phyloP scores from a whole-genome alignment of 2,113 vertebrate species.

The Zootoca vivipara region DNA sequence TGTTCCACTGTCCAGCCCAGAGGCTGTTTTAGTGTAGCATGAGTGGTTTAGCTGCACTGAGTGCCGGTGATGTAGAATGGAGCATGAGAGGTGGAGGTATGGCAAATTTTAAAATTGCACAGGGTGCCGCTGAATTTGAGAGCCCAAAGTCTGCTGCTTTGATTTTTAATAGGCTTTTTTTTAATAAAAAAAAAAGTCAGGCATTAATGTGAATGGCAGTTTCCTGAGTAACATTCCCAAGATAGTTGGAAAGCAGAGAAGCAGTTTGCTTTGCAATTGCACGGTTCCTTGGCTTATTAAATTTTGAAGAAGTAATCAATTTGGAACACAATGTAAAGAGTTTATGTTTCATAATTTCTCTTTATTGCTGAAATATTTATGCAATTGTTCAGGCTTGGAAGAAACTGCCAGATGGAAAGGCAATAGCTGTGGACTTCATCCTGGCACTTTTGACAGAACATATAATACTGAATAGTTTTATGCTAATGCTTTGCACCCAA shows the following conservation, averaged over 20 bases:
- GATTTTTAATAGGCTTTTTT: too few relatives aligned
- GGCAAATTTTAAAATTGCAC: too few relatives aligned
- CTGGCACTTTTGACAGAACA: slow-evolving; percentile 74
- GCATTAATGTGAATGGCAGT: slow-evolving; percentile 30
- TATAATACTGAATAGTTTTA: slow-evolving; percentile 73
- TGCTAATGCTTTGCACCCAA: slow-evolving; percentile 71
- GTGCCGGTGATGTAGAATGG: too few relatives aligned
- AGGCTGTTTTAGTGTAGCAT: too few relatives aligned
- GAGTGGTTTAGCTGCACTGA: too few relatives aligned
- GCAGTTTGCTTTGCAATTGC: slow-evolving; percentile 40
- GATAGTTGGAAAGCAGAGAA: slow-evolving; percentile 46
- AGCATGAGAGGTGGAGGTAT: too few relatives aligned
- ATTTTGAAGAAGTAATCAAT: slow-evolving; percentile 72
- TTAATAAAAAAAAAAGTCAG: slow-evolving; percentile 10
- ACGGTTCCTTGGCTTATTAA: slow-evolving; percentile 59
- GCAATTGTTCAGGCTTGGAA: slow-evolving; percentile 74
- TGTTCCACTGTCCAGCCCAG: too few relatives aligned
- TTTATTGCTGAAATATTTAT: slow-evolving; percentile 82
- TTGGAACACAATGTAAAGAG: slow-evolving; percentile 74
- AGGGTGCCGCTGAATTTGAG: too few relatives aligned
- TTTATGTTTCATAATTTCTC: slow-evolving; percentile 76
- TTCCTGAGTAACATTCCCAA: slow-evolving; percentile 22
- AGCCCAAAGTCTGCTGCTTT: too few relatives aligned
- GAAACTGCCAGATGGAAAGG: slow-evolving; percentile 79
- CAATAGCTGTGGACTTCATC: slow-evolving; percentile 72